Base-by-base conservation (phyloP, 23 tunicate genomes). In the Ciona savignyi region DNA sequence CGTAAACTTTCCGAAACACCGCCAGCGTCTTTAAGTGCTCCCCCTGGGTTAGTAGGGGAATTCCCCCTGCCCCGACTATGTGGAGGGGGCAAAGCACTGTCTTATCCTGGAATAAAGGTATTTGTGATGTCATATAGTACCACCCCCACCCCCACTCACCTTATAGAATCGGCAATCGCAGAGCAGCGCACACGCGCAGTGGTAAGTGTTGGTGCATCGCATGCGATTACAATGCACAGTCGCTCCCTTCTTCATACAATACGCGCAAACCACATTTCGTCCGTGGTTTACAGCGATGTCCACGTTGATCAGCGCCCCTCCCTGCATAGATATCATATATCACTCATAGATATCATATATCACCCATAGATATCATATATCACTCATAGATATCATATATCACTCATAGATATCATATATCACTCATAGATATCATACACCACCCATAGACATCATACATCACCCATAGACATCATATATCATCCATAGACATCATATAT, bases 261-360 rank as follows among this genome's bases (percentile, higher is more conserved):
- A 21, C 9, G 60, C 66, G 64, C 99, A 94, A 0, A 79, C 28
- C 1, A 77, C 84, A 0, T 80, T 34, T n/a, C 33, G 51, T 20
- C 97, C 80, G 35, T 88, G 78, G 0, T 80, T 65, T 9, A 84
- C 78, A 15, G 99, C 99, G 2, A 73, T 68, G 81, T 93, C 93
- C 23, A 93, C 98, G 63, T 93, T 93, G 49, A 93, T 81, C 28
- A 93, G 74, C 6, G 98, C 98, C 23, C 98, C 98, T 34, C 93
- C 85, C 98, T 93, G 81, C 9, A 61, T 49, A 73, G 4, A 63
- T n/a, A 4, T 20, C 27, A n/a, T 63, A n/a, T 63, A 63, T 9
- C 6, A 63, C 67, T 21, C n/a, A n/a, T n/a, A n/a, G n/a, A n/a
- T n/a, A n/a, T n/a, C n/a, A n/a, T n/a, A n/a, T n/a, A n/a, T 21